Evolutionary conservation across 1,140 invertebrate genomes (phyloP).

Genomic region (Drosophila busckii): DNA sequence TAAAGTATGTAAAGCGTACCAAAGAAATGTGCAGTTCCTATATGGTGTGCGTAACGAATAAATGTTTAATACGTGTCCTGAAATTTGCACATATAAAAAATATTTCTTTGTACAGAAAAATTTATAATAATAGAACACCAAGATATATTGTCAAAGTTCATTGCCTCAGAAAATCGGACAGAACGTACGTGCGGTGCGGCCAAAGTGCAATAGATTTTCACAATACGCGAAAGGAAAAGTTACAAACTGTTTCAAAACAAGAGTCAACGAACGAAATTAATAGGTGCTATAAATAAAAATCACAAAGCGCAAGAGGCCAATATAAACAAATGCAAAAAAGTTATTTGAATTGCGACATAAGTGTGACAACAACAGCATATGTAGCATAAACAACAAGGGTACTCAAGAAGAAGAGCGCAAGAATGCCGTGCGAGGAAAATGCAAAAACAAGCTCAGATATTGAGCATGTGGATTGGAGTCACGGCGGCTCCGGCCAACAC

Average conservation of each 20-base stretch:
- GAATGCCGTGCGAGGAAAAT: conserved; percentile 75
- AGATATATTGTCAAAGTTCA: conserved; percentile 34
- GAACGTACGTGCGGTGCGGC: no score
- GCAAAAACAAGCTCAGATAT: conserved; percentile 75
- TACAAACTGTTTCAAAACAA: conserved; percentile 12
- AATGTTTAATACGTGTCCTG: conserved; percentile 1
- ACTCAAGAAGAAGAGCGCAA: conserved; percentile 10
- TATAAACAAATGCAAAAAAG: conserved; percentile 59
- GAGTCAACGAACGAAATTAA: conserved; percentile 32
- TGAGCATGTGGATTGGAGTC: conserved; percentile 77
- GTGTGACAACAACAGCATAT: conserved; percentile 21
- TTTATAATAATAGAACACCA: conserved; percentile 53
- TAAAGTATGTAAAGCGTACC: conserved; percentile 21
- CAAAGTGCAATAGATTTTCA: conserved; percentile 60
- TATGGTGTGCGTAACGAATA: not conserved
- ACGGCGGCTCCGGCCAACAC: conserved; percentile 65
- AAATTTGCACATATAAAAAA: conserved; percentile 5
- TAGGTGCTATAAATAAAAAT: conserved; percentile 49
- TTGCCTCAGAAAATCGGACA: conserved; percentile 38
- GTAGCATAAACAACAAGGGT: not conserved
- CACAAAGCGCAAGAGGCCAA: conserved; percentile 29
- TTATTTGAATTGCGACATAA: conserved; percentile 20
- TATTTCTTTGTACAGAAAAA: conserved; percentile 31
- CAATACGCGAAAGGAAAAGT: conserved; percentile 11
- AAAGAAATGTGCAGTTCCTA: conserved; percentile 1